Evolutionary conservation across 2,888 invertebrate genomes (phyloP).

Genomic region (Netelia inedita): DNA sequence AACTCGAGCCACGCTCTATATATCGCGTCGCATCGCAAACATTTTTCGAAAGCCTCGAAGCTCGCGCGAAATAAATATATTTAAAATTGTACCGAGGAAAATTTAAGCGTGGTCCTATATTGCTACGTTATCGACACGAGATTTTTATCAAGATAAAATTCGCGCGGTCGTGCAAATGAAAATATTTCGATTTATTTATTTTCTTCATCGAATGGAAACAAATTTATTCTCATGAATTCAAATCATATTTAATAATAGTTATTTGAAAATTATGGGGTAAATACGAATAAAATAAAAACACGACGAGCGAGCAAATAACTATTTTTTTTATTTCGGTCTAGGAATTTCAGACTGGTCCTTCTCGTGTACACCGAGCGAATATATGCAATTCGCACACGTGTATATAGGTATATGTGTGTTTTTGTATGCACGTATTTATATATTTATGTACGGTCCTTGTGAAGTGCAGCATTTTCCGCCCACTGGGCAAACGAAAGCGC

Average conservation of each 20-base stretch:
- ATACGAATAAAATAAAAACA: not conserved
- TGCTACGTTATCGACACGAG: too few relatives aligned
- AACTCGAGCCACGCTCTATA: slow-evolving; percentile 51
- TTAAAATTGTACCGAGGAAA: not conserved
- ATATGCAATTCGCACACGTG: not conserved
- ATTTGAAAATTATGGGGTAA: not conserved
- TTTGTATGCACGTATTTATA: not conserved
- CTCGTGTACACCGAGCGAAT: not conserved
- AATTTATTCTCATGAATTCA: too few relatives aligned
- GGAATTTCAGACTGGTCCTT: not conserved
- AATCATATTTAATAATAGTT: too few relatives aligned
- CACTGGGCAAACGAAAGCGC: slow-evolving; percentile 64
- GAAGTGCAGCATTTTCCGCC: slow-evolving; percentile 55
- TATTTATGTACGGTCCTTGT: not conserved
- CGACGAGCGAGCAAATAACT: not conserved
- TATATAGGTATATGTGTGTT: not conserved
- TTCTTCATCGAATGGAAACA: too few relatives aligned
- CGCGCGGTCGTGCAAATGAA: too few relatives aligned
- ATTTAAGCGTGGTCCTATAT: not conserved
- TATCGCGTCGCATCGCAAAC: slow-evolving; percentile 45
- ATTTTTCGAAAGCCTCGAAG: slow-evolving; percentile 47
- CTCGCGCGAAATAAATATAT: slow-evolving; percentile 31
- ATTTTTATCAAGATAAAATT: not conserved
- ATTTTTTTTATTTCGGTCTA: not conserved
- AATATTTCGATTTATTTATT: too few relatives aligned